Evolutionary conservation across 2,113 vertebrate genomes (phyloP).

Genomic region (Motacilla alba): DNA sequence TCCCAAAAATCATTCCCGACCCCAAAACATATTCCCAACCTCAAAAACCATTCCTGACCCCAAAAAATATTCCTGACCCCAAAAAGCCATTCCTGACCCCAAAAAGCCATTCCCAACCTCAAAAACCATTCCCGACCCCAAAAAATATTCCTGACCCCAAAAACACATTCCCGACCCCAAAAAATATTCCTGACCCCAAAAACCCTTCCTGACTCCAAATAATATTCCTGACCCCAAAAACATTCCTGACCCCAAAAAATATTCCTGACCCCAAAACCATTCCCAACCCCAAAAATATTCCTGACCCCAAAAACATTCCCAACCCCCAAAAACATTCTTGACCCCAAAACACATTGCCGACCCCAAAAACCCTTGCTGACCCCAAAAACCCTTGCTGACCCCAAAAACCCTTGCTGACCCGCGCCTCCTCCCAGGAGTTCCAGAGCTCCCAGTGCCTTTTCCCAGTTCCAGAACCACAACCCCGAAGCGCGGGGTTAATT

Average conservation of each 20-base stretch:
- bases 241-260: background rate
- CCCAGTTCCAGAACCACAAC: background rate
- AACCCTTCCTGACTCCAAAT: background rate
- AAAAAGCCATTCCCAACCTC: fast-evolving
- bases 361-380: fast-evolving
- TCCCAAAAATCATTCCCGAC: too few species aligned
- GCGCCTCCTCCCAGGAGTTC: background rate
- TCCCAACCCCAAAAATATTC: background rate
- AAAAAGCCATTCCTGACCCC: background rate
- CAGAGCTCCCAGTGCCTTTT: background rate
- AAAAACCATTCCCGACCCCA: fast-evolving
- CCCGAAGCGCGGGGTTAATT: background rate
- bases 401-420: background rate
- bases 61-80: too few species aligned
- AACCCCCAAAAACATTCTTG: fast-evolving
- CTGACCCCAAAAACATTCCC: background rate
- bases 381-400: fast-evolving
- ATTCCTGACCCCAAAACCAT: background rate
- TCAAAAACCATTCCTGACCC: too few species aligned
- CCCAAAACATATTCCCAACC: too few species aligned
- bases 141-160: background rate
- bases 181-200: background rate
- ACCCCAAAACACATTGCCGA: fast-evolving
- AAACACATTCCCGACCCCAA: background rate
- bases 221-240: fast-evolving